A percentile compares a stretch with the other conserved stretches of the same genome.
phyloP scores from a whole-genome alignment of 2,113 vertebrate species.

The Rhadina sibilatrix region DNA sequence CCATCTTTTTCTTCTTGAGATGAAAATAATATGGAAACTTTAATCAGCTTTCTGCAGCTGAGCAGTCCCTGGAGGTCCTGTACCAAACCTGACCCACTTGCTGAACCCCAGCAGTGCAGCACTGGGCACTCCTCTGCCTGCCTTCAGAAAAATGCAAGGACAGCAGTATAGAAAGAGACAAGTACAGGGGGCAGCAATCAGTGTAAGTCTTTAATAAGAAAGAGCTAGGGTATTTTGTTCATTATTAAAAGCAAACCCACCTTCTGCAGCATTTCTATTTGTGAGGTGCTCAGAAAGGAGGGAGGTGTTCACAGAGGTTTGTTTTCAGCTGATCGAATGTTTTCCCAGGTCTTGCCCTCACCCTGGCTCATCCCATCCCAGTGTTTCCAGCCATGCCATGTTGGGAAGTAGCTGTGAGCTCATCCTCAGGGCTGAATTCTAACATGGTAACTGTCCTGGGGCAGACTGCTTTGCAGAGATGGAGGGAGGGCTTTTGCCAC shows the following conservation, averaged over 20 bases:
- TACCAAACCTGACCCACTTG: neutral
- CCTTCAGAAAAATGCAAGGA: neutral
- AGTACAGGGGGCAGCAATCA: neutral
- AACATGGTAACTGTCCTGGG: neutral
- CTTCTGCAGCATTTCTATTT: neutral
- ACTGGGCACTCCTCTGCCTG: neutral
- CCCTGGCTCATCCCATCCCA: rapidly evolving
- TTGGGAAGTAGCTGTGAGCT: neutral
- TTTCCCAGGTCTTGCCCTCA: neutral
- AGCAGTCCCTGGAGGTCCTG: neutral
- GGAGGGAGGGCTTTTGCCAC: neutral
- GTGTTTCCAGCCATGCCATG: neutral
- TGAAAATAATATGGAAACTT: neutral
- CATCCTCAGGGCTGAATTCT: neutral
- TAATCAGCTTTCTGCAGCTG: neutral
- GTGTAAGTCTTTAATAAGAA: neutral
- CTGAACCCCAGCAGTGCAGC: neutral
- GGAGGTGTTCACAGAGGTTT: neutral
- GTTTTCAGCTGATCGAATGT: neutral
- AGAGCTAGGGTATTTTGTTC: neutral
- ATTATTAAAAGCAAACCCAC: neutral
- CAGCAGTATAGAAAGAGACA: neutral
- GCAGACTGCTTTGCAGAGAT: neutral
- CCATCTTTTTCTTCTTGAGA: rapidly evolving
- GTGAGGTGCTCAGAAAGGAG: neutral